Evolutionary conservation across 2,888 invertebrate genomes (phyloP), one percentile per base, ranked within the genome.

Genomic region (Drosophila flavopinicola): DNA sequence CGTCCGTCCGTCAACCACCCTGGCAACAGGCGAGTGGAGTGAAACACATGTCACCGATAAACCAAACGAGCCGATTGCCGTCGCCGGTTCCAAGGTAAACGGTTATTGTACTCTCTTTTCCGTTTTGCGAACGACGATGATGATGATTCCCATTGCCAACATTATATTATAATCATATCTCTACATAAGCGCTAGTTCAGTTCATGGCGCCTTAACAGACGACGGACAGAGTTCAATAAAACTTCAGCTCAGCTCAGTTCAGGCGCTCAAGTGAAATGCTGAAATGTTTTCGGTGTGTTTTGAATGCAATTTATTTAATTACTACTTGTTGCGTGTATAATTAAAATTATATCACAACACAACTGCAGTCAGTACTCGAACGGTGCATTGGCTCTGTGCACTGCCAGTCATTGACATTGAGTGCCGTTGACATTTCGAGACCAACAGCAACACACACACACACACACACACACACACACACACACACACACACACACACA

Each of bases 191-290:
- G 13, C 29, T 11, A 29, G 17, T 44, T 51, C 61, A 57, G 71
- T 71, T 71, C 70, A 70, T 66, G 73, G 73, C 70, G 66, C 57
- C 57, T 37, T 48, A 37, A 2, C 20, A 20, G 20, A 3, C 20
- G 20, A 20, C 42, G 25, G 45, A 37, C 56, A 72, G 58, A 74
- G 85, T 79, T 85, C 75, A 87, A 85, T 75, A 85, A 82, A 85
- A 85, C 83, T 75, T 85, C 13, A 42, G n/a, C n/a, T n/a, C n/a
- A n/a, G n/a, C 17, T 23, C 59, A 74, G 74, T 74, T 72, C 71
- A 73, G 45, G 56, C 20, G 45, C 49, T 35, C 13, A 37, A 11
- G 51, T 66, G 51, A 70, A 78, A 59, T 76, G 64, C 59, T 69
- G n/a, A n/a, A n/a, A n/a, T n/a, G 64, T 66, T 63, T 64, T 54